Percentiles rank a stretch among this genome's conserved stretches.
These are phyloP conservation scores for Andinoacara biseriatus DNA, from an alignment of 2,113 vertebrate species.

Conservation along the genomic window DNA sequence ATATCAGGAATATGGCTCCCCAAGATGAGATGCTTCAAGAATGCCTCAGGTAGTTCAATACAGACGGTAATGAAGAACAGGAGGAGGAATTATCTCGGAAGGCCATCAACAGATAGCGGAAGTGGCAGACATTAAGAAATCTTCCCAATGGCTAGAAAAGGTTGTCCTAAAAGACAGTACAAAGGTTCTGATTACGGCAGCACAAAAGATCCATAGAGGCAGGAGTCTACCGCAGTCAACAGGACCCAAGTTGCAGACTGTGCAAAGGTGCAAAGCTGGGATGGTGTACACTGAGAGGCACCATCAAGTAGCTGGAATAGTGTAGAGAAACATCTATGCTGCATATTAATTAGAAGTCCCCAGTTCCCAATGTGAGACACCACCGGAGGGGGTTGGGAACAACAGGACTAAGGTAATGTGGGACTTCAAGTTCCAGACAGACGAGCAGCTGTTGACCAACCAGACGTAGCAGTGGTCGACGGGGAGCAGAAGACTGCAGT, in stretches of 20 bases:
- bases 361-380: background rate
- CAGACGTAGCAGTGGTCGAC: background rate
- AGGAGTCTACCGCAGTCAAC: background rate
- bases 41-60: too few species aligned
- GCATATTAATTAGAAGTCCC: fast-evolving
- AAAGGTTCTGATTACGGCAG: background rate
- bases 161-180: too few species aligned
- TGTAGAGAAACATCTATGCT: background rate
- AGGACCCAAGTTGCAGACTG: background rate
- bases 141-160: too few species aligned
- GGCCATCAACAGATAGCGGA: too few species aligned
- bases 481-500: too few species aligned
- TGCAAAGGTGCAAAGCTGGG: background rate
- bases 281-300: too few species aligned
- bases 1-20: fast-evolving
- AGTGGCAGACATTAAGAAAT: too few species aligned
- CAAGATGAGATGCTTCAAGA: too few species aligned
- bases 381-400: background rate
- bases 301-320: background rate
- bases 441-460: background rate
- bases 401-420: fast-evolving
- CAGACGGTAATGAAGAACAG: too few species aligned
- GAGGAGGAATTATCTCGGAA: too few species aligned
- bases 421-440: fast-evolving
- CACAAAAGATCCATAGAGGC: background rate